Conservation (phyloP, 1,140 invertebrate genomes). For the Polyergus mexicanus region DNA sequence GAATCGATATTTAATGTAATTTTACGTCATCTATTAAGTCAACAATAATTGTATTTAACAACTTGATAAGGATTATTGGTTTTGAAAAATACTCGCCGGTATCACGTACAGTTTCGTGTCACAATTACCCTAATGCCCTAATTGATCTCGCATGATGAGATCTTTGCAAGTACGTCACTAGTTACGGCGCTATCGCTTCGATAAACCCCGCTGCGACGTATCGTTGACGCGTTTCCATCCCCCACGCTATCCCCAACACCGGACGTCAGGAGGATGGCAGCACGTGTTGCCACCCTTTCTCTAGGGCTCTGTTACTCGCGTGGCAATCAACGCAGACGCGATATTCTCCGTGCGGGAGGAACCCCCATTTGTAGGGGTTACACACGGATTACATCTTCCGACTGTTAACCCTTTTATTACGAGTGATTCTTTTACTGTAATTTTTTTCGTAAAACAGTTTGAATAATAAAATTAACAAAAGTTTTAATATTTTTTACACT, state of each 20-base stretch:
- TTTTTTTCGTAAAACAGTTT: neutral
- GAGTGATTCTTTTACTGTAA: neutral
- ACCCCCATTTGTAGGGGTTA: too few relatives aligned
- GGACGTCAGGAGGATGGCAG: constrained; percentile 39
- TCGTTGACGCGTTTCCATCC: constrained; percentile 35
- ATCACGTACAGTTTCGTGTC: neutral
- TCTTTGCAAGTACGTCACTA: constrained; percentile 43
- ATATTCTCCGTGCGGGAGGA: neutral
- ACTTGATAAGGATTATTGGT: neutral
- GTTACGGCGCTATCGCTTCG: constrained; percentile 9
- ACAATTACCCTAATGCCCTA: constrained; percentile 47
- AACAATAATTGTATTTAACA: neutral
- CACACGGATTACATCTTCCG: too few relatives aligned
- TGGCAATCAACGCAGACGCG: neutral
- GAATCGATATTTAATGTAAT: neutral
- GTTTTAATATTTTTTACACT: neutral
- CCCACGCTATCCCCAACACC: neutral
- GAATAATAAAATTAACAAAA: neutral
- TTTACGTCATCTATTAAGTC: neutral
- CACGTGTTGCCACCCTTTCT: constrained; percentile 33
- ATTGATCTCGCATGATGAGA: constrained; percentile 41
- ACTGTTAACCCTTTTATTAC: neutral
- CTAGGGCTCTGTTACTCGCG: neutral
- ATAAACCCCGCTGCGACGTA: constrained; percentile 18
- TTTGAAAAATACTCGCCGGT: neutral